Evolutionary conservation across 2,797 vertebrate genomes (phyloP).

Genomic region (Furcifer pardalis): DNA sequence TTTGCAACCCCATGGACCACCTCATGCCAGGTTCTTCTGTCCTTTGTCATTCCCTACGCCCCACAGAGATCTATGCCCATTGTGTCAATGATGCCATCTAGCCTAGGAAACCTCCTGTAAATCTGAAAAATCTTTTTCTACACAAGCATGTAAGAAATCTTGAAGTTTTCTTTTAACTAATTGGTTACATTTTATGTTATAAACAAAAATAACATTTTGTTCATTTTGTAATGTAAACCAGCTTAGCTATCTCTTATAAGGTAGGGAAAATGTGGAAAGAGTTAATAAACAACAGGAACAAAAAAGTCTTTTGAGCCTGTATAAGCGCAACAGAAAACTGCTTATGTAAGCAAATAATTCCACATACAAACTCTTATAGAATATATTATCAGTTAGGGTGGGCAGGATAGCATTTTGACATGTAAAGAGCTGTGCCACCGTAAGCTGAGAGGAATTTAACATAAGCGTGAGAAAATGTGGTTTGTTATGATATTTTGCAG

Average conservation of each 20-base stretch:
- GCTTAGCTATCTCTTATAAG: not conserved
- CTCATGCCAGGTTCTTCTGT: too few species aligned
- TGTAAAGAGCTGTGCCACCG: not conserved
- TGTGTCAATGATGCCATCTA: not conserved
- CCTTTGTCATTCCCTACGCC: too few species aligned
- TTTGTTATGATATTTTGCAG: not conserved
- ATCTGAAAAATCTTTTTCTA: not conserved
- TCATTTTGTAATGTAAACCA: not conserved
- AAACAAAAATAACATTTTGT: not conserved
- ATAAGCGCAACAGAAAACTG: not conserved
- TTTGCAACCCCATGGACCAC: too few species aligned
- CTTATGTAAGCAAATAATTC: not conserved
- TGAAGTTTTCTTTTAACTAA: not conserved
- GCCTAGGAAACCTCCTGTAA: not conserved
- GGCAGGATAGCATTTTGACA: not conserved
- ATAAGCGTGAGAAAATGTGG: not conserved
- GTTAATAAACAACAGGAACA: not conserved
- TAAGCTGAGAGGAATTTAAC: not conserved
- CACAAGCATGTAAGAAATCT: not conserved
- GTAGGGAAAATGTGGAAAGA: not conserved
- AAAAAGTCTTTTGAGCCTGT: not conserved
- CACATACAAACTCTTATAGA: not conserved
- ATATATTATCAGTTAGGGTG: not conserved
- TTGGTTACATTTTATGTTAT: not conserved
- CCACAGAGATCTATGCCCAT: too few species aligned